Percentiles rank a stretch among this genome's conserved stretches.
Evolutionary conservation across 2,888 invertebrate species (phyloP).

Genomic region (Macaria notata): DNA sequence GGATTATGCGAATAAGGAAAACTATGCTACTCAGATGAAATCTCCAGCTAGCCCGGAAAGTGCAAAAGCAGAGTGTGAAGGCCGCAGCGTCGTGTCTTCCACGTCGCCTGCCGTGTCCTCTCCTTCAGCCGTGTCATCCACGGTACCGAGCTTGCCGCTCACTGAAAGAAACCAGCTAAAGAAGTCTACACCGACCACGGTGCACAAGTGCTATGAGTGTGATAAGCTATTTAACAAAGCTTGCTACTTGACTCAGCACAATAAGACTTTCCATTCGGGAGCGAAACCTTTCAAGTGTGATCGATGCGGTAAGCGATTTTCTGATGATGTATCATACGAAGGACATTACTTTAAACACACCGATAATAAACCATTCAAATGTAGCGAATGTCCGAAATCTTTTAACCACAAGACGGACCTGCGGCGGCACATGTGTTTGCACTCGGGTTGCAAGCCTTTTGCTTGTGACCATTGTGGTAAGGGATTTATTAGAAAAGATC

Average conservation of each 20-base stretch:
- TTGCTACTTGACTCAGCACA: slow-evolving; percentile 95
- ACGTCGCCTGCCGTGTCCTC: slow-evolving; percentile 61
- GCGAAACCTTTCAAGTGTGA: slow-evolving; percentile 93
- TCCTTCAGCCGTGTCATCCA: slow-evolving; percentile 67
- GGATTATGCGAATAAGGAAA: slow-evolving; percentile 80
- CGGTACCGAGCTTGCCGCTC: slow-evolving; percentile 69
- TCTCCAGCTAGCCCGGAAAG: slow-evolving; percentile 77
- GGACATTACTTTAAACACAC: slow-evolving; percentile 90
- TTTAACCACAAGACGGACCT: slow-evolving; percentile 96
- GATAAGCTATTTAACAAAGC: slow-evolving; percentile 92
- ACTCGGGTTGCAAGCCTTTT: slow-evolving; percentile 93
- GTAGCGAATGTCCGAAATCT: slow-evolving; percentile 91
- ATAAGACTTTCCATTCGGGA: slow-evolving; percentile 93
- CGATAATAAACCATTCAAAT: slow-evolving; percentile 93
- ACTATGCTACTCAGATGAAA: slow-evolving; percentile 73
- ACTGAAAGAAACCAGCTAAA: slow-evolving; percentile 69
- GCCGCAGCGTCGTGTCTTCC: slow-evolving; percentile 58
- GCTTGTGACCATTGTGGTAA: slow-evolving; percentile 91
- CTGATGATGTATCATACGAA: slow-evolving; percentile 86
- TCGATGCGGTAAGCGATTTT: slow-evolving; percentile 93
- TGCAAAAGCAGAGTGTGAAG: slow-evolving; percentile 67
- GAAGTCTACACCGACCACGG: slow-evolving; percentile 51
- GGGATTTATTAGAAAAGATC: slow-evolving; percentile 95
- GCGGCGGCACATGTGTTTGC: slow-evolving; percentile 92
- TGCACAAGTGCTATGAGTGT: slow-evolving; percentile 90